Evolutionary conservation across 2,113 vertebrate genomes (phyloP).

Genomic region (Balaenoptera acutorostrata): DNA sequence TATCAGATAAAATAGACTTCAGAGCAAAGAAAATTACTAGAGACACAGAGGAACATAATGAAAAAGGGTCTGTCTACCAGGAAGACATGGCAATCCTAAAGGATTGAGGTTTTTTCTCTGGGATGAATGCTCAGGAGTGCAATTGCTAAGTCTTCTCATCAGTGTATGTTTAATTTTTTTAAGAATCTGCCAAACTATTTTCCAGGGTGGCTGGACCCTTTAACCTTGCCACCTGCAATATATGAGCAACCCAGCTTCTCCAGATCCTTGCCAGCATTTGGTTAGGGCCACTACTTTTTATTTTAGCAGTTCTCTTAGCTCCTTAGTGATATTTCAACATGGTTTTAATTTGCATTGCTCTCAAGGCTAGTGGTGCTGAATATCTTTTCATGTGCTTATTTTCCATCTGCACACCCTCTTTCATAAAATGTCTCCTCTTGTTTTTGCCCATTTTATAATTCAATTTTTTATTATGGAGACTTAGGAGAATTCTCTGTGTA

Average conservation of each 20-base stretch:
- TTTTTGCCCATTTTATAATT: neutral
- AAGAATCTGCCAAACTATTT: neutral
- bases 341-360: no score
- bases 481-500: neutral
- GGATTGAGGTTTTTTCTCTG: neutral
- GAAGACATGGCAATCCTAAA: neutral
- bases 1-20: neutral
- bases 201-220: neutral
- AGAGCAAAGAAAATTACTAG: neutral
- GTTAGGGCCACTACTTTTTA: accelerated
- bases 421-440: neutral
- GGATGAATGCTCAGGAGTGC: neutral
- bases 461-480: neutral
- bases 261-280: accelerated
- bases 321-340: accelerated
- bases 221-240: neutral
- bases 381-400: neutral
- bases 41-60: neutral
- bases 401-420: neutral
- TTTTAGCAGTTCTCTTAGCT: accelerated
- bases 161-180: neutral
- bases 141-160: neutral
- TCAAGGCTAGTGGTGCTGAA: accelerated
- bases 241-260: accelerated
- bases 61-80: neutral